phyloP scores from a whole-genome alignment of 2,113 vertebrate genomes.

The Urocitellus parryii region DNA sequence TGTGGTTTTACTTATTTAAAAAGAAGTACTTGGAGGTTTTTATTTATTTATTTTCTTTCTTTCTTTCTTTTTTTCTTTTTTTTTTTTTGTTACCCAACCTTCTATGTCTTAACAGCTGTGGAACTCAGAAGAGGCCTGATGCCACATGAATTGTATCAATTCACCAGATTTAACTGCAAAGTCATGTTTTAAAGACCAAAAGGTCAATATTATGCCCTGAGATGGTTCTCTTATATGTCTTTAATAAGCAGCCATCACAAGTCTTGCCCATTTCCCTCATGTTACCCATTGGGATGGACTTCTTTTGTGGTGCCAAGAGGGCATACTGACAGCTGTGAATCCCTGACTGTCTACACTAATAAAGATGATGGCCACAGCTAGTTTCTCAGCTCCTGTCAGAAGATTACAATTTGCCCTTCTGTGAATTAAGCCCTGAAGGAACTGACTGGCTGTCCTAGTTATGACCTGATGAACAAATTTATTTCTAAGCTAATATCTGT shows the following conservation, averaged over 20 bases:
- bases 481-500: constrained; percentile 8
- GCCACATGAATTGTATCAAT: constrained; percentile 49
- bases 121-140: background rate
- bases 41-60: too few relatives aligned
- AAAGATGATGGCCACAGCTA: constrained; percentile 25
- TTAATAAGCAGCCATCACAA: constrained; percentile 41
- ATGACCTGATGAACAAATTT: constrained; percentile 32
- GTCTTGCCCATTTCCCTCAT: background rate
- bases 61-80: too few relatives aligned
- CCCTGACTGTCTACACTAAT: constrained; percentile 1
- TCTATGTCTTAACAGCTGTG: constrained; percentile 18
- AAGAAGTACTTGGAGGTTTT: background rate
- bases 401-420: constrained; percentile 26
- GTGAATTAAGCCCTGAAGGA: constrained; percentile 34
- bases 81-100: background rate
- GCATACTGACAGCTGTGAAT: background rate
- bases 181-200: constrained; percentile 39
- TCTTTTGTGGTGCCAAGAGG: background rate
- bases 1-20: background rate
- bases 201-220: background rate
- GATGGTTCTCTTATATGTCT: background rate
- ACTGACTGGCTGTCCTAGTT: constrained; percentile 10
- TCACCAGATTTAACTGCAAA: constrained; percentile 21
- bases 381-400: background rate
- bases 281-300: background rate